phyloP scores from a whole-genome alignment of 2,888 invertebrate genomes.

The Euplagia quadripunctaria region DNA sequence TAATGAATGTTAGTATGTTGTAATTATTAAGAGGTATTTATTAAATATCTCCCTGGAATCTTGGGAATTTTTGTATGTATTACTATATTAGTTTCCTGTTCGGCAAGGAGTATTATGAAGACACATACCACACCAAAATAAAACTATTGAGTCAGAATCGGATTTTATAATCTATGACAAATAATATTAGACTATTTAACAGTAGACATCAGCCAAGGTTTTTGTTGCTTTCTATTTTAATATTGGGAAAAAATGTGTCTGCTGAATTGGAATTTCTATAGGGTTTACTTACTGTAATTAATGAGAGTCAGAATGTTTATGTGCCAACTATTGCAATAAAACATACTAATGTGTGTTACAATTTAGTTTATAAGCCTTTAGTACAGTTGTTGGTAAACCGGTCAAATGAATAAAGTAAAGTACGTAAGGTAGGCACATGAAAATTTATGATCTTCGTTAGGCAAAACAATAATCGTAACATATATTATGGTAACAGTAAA shows the following conservation, averaged over 20 bases:
- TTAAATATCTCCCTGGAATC: constrained; percentile 67
- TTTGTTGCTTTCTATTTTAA: constrained; percentile 31
- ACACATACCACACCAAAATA: constrained; percentile 34
- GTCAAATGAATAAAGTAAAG: constrained; percentile 23
- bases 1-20: constrained; percentile 77
- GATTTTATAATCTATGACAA: constrained; percentile 37
- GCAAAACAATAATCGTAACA: constrained; percentile 42
- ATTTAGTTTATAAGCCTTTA: constrained; percentile 17
- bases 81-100: constrained; percentile 62
- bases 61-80: constrained; percentile 70
- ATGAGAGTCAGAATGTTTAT: constrained; percentile 18
- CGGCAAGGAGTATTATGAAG: constrained; percentile 55
- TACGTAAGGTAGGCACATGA: constrained; percentile 22
- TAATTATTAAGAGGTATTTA: constrained; percentile 64
- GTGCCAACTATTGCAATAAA: constrained; percentile 20
- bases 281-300: constrained; percentile 26
- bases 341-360: constrained; percentile 14
- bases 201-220: constrained; percentile 4
- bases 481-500: constrained; percentile 60
- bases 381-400: constrained; percentile 19
- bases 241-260: constrained; percentile 28
- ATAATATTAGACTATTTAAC: constrained; percentile 37
- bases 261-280: constrained; percentile 16
- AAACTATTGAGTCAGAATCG: constrained; percentile 30
- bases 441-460: constrained; percentile 39